Percentiles rank a stretch among this genome's conserved stretches.
These are phyloP conservation scores for Pristionchus arcanus DNA, from an alignment of 2,888 invertebrate species.

Conservation along the genomic window DNA sequence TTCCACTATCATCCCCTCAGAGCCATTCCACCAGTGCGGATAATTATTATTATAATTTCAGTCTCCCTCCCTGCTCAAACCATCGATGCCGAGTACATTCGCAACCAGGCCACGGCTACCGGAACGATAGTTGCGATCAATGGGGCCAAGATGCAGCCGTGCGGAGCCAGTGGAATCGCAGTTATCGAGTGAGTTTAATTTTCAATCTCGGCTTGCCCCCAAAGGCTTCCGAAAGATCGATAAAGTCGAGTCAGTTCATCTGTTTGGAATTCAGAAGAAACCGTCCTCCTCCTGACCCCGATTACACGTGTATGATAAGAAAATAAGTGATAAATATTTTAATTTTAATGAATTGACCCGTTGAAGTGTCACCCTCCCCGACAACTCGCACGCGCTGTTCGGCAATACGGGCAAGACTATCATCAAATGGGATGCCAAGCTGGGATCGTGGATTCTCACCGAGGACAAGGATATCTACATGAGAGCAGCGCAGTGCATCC, in stretches of 20 bases:
- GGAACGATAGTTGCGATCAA: not conserved
- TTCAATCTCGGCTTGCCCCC: not conserved
- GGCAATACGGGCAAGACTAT: not conserved
- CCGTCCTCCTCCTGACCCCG: too few species aligned
- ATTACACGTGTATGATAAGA: too few species aligned
- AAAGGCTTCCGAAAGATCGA: not conserved
- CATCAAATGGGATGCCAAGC: not conserved
- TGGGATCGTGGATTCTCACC: not conserved
- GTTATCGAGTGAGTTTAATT: not conserved
- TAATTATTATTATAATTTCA: too few species aligned
- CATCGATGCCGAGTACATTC: not conserved
- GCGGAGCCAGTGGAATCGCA: not conserved
- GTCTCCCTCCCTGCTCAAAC: not conserved
- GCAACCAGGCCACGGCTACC: not conserved
- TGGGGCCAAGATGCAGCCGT: not conserved
- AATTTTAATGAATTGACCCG: not conserved
- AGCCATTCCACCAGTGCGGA: too few species aligned
- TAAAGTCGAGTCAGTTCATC: not conserved
- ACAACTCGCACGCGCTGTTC: not conserved
- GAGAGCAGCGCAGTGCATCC: not conserved
- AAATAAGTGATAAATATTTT: not conserved
- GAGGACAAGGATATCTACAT: not conserved
- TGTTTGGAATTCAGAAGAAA: not conserved
- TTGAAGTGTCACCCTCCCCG: not conserved
- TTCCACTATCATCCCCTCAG: too few species aligned